These are phyloP conservation scores for Pocillopora verrucosa DNA, from an alignment of 64 coral and sea anemone species.

Conservation along the genomic window DNA sequence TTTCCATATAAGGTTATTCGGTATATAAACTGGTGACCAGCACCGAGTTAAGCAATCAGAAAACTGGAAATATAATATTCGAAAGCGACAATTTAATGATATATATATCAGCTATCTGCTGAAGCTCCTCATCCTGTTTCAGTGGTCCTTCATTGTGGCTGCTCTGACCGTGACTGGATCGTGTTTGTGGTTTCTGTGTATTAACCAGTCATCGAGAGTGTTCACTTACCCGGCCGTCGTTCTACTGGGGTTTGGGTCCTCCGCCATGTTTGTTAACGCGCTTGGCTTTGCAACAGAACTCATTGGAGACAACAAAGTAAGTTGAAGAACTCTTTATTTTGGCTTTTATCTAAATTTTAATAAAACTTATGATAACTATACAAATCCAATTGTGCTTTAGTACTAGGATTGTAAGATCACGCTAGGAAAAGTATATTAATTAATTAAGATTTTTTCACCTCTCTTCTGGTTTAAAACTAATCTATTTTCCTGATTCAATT, in stretches of 20 bases:
- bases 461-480: neutral
- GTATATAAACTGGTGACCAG: no score
- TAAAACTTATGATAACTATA: neutral
- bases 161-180: neutral
- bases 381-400: neutral
- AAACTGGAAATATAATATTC: no score
- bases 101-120: no score
- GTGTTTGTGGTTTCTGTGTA: neutral
- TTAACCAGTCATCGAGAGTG: neutral
- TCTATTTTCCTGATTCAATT: no score
- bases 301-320: conserved; percentile 10
- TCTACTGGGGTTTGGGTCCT: neutral
- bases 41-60: no score
- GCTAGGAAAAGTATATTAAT: no score
- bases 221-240: neutral
- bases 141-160: neutral
- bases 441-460: neutral
- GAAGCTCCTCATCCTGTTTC: neutral
- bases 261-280: neutral
- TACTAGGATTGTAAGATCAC: no score
- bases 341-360: neutral
- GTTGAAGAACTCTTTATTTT: neutral
- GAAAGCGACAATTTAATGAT: no score
- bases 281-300: conserved; percentile 1
- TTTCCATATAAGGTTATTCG: no score